These are phyloP conservation scores for Poeciliopsis turneri DNA, from an alignment of 2,797 vertebrate species.

Conservation along the genomic window DNA sequence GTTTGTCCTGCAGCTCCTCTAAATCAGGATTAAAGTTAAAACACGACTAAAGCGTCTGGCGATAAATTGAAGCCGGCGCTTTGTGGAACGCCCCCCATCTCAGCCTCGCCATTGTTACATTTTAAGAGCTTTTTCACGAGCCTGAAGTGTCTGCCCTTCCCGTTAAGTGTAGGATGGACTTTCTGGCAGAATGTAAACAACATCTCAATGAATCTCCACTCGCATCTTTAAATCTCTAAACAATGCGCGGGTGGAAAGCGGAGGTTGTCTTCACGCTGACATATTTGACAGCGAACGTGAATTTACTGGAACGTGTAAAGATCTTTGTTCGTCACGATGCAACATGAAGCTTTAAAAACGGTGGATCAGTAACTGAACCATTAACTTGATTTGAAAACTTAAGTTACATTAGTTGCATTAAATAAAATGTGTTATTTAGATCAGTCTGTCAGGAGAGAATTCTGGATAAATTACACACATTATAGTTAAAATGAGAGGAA, in stretches of 20 bases:
- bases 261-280: not conserved
- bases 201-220: slow-evolving; percentile 39
- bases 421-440: not conserved
- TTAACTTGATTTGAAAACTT: too few species aligned
- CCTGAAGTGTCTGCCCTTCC: not conserved
- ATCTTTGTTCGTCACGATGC: not conserved
- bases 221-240: slow-evolving; percentile 39
- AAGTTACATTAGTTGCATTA: not conserved
- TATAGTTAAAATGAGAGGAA: not conserved
- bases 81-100: not conserved
- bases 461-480: not conserved
- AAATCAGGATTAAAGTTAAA: slow-evolving; percentile 3
- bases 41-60: not conserved
- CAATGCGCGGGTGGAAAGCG: not conserved
- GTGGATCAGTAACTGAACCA: not conserved
- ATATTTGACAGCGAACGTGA: not conserved
- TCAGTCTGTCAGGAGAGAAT: not conserved
- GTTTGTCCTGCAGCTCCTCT: slow-evolving; percentile 25
- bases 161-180: not conserved
- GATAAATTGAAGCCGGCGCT: not conserved
- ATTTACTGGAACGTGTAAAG: not conserved
- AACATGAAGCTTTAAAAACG: not conserved
- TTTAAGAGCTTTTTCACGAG: slow-evolving; percentile 4
- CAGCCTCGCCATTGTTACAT: not conserved
- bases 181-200: not conserved